Percentiles rank a stretch among this genome's conserved stretches.
phyloP scores from a whole-genome alignment of 2,797 vertebrate genomes.

The Lates japonicus region DNA sequence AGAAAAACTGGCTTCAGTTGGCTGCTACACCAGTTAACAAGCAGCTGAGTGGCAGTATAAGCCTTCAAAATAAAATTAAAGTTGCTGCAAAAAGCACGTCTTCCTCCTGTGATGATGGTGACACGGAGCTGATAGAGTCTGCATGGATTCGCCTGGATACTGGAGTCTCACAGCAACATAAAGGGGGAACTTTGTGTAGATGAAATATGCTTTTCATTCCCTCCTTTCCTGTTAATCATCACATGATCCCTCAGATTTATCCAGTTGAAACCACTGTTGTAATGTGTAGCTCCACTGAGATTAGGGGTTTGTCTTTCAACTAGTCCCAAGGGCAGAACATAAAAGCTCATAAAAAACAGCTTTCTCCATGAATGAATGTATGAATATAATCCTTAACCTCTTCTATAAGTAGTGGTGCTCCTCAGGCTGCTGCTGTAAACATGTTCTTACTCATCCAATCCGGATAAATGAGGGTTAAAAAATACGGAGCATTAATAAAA shows the following conservation, averaged over 20 bases:
- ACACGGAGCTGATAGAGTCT: no score
- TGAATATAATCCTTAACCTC: not conserved
- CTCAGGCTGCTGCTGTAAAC: slow-evolving; percentile 32
- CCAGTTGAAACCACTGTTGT: not conserved
- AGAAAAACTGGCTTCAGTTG: no score
- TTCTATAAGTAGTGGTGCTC: slow-evolving; percentile 13
- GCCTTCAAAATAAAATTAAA: no score
- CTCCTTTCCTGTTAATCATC: not conserved
- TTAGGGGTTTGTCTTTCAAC: not conserved
- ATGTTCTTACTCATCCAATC: slow-evolving; percentile 21
- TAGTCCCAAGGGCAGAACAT: not conserved
- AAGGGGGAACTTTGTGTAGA: no score
- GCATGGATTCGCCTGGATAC: no score
- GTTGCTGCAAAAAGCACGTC: no score
- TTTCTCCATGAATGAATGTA: not conserved
- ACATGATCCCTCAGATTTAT: not conserved
- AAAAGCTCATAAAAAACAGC: not conserved
- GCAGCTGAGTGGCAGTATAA: no score
- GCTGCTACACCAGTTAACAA: no score
- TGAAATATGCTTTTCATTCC: not conserved
- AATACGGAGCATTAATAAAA: slow-evolving; percentile 38
- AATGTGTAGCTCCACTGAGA: not conserved
- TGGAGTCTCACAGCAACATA: no score
- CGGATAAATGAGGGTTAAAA: slow-evolving; percentile 36
- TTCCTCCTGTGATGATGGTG: no score